Base-by-base conservation (phyloP, 37 sponge, comb jelly and placozoan species). In the Beroe ovata region DNA sequence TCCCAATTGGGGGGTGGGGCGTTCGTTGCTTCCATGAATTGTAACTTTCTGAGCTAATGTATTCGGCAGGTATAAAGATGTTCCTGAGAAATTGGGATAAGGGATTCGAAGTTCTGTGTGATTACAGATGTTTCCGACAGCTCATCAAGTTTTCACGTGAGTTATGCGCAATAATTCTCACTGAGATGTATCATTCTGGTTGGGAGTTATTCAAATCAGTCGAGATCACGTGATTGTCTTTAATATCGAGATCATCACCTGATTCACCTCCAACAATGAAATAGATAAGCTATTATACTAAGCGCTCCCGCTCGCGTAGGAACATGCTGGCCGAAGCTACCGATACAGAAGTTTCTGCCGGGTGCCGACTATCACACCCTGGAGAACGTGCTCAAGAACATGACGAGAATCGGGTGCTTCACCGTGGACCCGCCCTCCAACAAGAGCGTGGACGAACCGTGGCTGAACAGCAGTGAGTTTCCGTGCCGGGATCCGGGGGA, bases 61-160 rank as follows among this genome's bases (percentile, higher is more conserved):
- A n/a, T n/a, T n/a, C n/a, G 6, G 28, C 47, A 77, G 84, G 84
- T 36, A 40, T 77, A 8, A 77, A 40, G 54, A 41, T 22, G 54
- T 77, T 77, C 38, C 54, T 77, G 25, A 42, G 54, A 0, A 30
- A 36, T 8, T 77, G 84, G 84, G 54, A 77, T 25, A 54, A 40
- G 0, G 84, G 84, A 0, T 77, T 21, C 25, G n/a, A 77, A 3
- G 25, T 42, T 22, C 84, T 77, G 25, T 77, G 84, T 35, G 34
- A 66, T 34, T 66, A 33, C 35, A 11, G 33, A 1, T 77, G 84
- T 26, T 77, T 77, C 47, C 14, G 26, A 20, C 41, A 77, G 4
- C 84, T 77, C 47, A 42, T 77, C 84, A 77, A 77, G 84, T 77
- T 40, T 25, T 77, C 84, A 30, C 4, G 84, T 77, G 32, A 47